A percentile compares a stretch with the other conserved stretches of the same genome.
phyloP scores from a whole-genome alignment of 2,888 invertebrate species.

The Brassicogethes aeneus region DNA sequence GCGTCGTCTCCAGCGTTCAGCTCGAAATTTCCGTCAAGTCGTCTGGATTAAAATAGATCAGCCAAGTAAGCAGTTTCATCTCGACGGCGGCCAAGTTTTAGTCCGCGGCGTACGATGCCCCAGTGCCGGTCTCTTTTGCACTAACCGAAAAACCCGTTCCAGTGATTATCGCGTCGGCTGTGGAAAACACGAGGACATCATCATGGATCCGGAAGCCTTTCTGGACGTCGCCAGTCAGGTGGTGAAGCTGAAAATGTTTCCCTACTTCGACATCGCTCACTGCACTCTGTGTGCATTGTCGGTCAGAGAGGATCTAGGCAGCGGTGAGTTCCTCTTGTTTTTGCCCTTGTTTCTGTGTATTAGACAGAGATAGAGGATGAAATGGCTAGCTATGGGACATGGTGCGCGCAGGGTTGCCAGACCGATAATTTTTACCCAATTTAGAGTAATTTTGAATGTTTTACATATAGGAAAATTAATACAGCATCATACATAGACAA shows the following conservation, averaged over 20 bases:
- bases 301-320: conserved; percentile 89
- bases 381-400: too few relatives aligned
- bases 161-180: neutral
- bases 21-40: too few relatives aligned
- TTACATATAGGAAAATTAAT: too few relatives aligned
- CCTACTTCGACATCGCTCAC: conserved; percentile 98
- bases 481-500: too few relatives aligned
- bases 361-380: neutral
- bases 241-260: conserved; percentile 98
- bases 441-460: too few relatives aligned
- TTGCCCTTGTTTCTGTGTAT: neutral
- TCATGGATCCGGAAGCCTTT: conserved; percentile 94
- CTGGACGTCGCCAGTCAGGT: conserved; percentile 98
- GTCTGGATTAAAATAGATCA: neutral
- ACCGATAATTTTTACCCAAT: too few relatives aligned
- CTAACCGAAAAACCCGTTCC: neutral
- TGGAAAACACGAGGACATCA: too few relatives aligned
- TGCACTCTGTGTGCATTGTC: conserved; percentile 89
- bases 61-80: neutral
- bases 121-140: conserved; percentile 8
- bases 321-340: conserved; percentile 53
- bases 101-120: conserved; percentile 19
- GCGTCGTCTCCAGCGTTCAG: neutral
- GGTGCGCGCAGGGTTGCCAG: too few relatives aligned
- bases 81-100: conserved; percentile 1